Evolutionary conservation across 2,113 vertebrate species (phyloP).

Genomic region (Dromas ardeola): DNA sequence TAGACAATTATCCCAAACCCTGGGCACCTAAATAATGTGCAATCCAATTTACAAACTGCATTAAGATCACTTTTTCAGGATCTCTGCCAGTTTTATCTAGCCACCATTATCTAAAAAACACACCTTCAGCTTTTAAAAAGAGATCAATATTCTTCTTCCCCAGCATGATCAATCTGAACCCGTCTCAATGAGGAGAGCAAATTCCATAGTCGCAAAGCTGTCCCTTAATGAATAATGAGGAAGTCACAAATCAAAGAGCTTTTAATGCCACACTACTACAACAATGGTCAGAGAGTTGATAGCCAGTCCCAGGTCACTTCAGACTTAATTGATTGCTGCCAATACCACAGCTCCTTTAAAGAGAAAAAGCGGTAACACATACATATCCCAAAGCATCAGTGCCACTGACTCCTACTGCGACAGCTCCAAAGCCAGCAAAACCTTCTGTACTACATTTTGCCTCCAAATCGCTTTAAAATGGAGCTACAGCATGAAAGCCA

Average conservation of each 20-base stretch:
- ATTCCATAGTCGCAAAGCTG: not conserved
- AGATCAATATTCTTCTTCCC: slow-evolving; percentile 10
- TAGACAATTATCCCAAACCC: not conserved
- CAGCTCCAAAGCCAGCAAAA: not conserved
- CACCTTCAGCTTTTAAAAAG: not conserved
- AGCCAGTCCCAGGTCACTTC: not conserved
- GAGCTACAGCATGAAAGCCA: not conserved
- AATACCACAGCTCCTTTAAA: not conserved
- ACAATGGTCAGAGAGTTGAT: not conserved
- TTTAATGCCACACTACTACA: slow-evolving; percentile 15
- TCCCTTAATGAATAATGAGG: slow-evolving; percentile 13
- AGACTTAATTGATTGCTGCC: not conserved
- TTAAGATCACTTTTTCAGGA: slow-evolving; percentile 32
- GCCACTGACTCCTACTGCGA: not conserved
- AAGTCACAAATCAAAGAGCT: slow-evolving; percentile 52
- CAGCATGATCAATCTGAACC: not conserved
- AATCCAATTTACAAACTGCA: slow-evolving; percentile 32
- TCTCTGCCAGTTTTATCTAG: slow-evolving; percentile 10
- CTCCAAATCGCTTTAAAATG: not conserved
- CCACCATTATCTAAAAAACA: slow-evolving; percentile 15
- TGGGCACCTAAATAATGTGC: not conserved
- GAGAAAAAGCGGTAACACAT: not conserved
- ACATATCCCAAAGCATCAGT: not conserved
- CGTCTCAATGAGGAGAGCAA: not conserved
- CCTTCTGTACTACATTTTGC: not conserved